phyloP scores from a whole-genome alignment of 2,797 vertebrate species.

The Cryptoblepharus egeriae region DNA sequence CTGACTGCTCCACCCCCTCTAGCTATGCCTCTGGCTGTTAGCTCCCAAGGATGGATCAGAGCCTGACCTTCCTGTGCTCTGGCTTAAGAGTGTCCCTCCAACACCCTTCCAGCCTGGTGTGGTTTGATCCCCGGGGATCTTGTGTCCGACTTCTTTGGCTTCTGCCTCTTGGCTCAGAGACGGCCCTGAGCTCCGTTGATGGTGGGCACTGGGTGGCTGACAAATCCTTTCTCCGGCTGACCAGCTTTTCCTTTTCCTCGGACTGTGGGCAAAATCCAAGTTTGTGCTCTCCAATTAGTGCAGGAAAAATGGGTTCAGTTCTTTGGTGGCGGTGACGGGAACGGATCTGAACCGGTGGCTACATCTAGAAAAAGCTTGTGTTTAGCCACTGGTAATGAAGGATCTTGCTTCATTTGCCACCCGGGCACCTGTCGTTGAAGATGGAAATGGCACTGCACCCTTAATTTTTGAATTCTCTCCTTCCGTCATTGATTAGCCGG shows the following conservation, averaged over 20 bases:
- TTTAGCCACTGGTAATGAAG: slow-evolving; percentile 30
- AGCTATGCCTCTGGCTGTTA: no score
- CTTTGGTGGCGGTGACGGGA: background rate
- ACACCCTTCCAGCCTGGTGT: no score
- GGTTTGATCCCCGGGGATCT: no score
- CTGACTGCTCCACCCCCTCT: no score
- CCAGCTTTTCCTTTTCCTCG: slow-evolving; percentile 47
- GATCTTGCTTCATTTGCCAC: background rate
- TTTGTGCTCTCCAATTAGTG: slow-evolving; percentile 41
- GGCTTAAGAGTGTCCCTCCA: no score
- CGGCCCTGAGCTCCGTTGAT: background rate
- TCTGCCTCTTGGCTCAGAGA: background rate
- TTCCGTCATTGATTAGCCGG: no score
- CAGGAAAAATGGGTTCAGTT: slow-evolving; percentile 49
- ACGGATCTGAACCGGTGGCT: slow-evolving; percentile 16
- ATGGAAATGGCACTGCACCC: no score
- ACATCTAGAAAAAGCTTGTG: slow-evolving; percentile 8
- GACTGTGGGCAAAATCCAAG: slow-evolving; percentile 46
- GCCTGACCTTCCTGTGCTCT: no score
- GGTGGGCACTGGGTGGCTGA: background rate
- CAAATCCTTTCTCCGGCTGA: slow-evolving; percentile 23
- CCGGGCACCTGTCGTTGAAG: no score
- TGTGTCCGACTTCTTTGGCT: background rate
- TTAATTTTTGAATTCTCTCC: no score
- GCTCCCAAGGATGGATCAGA: no score